Evolutionary conservation across 2,888 invertebrate genomes (phyloP).

Genomic region (Chydorus sphaericus): DNA sequence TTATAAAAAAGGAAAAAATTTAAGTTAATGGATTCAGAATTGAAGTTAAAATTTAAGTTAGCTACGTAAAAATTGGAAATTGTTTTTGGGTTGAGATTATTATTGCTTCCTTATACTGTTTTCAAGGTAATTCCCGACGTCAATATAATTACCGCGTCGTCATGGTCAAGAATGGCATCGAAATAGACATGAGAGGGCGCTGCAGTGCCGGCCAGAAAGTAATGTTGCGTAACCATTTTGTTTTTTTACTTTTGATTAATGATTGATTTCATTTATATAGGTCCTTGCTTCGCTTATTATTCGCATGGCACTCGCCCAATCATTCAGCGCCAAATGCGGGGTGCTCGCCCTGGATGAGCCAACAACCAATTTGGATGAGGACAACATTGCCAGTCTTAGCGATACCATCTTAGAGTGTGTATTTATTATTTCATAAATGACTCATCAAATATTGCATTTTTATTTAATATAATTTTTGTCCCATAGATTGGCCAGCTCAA

Average conservation of each 20-base stretch:
- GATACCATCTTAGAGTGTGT: slow-evolving; percentile 35
- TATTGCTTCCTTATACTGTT: too few relatives aligned
- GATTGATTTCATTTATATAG: slow-evolving; percentile 30
- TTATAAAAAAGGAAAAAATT: too few relatives aligned
- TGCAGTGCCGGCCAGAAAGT: slow-evolving; percentile 98
- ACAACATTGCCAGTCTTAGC: slow-evolving; percentile 72
- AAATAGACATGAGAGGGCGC: slow-evolving; percentile 91
- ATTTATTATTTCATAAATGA: slow-evolving; percentile 28
- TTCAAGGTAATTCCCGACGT: slow-evolving; percentile 30
- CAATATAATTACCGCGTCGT: slow-evolving; percentile 64
- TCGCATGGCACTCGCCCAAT: slow-evolving; percentile 89
- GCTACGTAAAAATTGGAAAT: too few relatives aligned
- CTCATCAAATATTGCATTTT: neutral
- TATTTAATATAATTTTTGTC: neutral
- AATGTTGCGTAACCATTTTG: too few relatives aligned
- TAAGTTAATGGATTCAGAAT: too few relatives aligned
- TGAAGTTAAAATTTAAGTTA: too few relatives aligned
- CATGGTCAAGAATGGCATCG: slow-evolving; percentile 70
- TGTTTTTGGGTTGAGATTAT: too few relatives aligned
- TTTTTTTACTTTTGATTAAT: neutral
- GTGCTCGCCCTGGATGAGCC: slow-evolving; percentile 95
- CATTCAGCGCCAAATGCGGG: slow-evolving; percentile 89
- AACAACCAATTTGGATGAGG: slow-evolving; percentile 89
- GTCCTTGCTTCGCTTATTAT: slow-evolving; percentile 86
- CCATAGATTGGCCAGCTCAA: slow-evolving; percentile 1